A percentile compares a stretch with the other conserved stretches of the same genome.
These are phyloP conservation scores for Tupaia chinensis DNA, from an alignment of 2,113 vertebrate genomes.

Conservation along the genomic window DNA sequence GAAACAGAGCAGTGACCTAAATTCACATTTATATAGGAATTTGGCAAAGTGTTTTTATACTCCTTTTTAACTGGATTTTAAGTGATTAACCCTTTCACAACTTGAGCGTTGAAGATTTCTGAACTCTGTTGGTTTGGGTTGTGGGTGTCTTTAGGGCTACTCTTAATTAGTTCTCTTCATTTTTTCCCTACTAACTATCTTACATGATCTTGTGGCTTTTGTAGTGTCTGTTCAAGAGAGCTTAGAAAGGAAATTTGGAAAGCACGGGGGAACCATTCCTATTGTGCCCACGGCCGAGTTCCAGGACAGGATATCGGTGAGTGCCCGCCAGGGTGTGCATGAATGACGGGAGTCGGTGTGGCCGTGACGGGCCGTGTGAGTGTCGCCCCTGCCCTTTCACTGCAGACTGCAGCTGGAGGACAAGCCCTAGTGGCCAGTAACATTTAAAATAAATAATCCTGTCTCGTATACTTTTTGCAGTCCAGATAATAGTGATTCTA, in stretches of 20 bases:
- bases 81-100: conserved; percentile 22
- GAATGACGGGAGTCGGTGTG: neutral
- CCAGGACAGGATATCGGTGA: conserved; percentile 97
- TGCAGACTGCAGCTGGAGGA: neutral
- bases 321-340: conserved; percentile 68
- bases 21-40: conserved; percentile 71
- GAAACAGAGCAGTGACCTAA: conserved; percentile 77
- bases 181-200: neutral
- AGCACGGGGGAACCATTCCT: conserved; percentile 96
- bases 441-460: conserved; percentile 1
- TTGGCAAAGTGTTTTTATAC: conserved; percentile 37
- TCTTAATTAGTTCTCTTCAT: neutral
- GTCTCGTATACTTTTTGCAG: neutral
- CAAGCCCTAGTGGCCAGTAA: neutral
- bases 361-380: neutral
- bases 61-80: conserved; percentile 37
- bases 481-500: neutral
- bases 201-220: neutral
- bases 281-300: conserved; percentile 97
- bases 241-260: conserved; percentile 98
- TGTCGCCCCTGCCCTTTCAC: neutral
- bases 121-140: neutral
- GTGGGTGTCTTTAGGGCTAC: neutral
- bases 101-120: neutral
- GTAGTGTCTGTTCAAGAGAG: conserved; percentile 99